A percentile compares a stretch with the other conserved stretches of the same genome.
Conservation (phyloP, 2,113 vertebrate species). For the Progne subis region DNA sequence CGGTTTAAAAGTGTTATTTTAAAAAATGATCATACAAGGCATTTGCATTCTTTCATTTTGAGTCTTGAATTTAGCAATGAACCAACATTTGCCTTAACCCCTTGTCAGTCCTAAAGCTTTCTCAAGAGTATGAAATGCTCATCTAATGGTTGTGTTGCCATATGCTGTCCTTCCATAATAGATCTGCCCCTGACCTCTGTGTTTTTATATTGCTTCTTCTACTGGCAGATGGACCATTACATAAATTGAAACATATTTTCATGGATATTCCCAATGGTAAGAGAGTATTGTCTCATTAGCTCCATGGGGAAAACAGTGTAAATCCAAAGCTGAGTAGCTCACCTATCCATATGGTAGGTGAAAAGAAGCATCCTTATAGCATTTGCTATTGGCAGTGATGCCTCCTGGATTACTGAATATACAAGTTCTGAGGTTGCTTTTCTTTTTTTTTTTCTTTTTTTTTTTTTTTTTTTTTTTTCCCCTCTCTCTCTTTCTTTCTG, state of each 20-base stretch:
- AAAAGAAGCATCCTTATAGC: not conserved
- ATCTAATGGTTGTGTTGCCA: constrained; percentile 66
- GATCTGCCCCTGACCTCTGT: constrained; percentile 69
- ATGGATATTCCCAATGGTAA: constrained; percentile 9
- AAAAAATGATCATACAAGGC: constrained; percentile 33
- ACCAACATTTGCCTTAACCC: constrained; percentile 72
- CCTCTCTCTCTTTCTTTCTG: not conserved
- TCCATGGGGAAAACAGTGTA: not conserved
- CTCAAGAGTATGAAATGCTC: constrained; percentile 70
- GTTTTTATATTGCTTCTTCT: constrained; percentile 48
- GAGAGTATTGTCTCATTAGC: not conserved
- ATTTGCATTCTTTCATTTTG: constrained; percentile 65
- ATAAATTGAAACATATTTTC: constrained; percentile 67
- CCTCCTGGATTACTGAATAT: not conserved
- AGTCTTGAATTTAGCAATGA: constrained; percentile 63
- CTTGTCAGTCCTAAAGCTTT: constrained; percentile 68
- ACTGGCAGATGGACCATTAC: constrained; percentile 61
- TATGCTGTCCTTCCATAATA: constrained; percentile 65
- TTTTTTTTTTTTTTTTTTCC: too few relatives aligned
- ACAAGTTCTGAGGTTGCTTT: not conserved
- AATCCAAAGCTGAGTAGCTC: constrained; percentile 22
- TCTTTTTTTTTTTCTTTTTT: too few relatives aligned
- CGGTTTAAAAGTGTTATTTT: constrained; percentile 68
- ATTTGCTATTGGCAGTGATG: not conserved
- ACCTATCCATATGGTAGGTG: constrained; percentile 32